Evolutionary conservation across 1,140 invertebrate species (phyloP).

Genomic region (Dreissena rostriformis): DNA sequence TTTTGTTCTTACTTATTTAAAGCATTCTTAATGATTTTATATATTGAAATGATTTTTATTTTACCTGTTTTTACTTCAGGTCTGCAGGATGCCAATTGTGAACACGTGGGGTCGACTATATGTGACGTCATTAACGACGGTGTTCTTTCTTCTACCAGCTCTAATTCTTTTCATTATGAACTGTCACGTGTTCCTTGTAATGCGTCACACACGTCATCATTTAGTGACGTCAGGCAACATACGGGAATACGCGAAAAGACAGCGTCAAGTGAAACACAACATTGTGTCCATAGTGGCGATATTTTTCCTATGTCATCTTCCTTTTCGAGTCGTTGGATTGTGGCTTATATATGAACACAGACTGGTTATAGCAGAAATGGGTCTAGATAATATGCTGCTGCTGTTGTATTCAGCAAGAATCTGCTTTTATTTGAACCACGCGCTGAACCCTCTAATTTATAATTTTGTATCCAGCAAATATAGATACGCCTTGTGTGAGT

Average conservation of each 20-base stretch:
- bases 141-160: background rate
- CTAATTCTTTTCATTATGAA: background rate
- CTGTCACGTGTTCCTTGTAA: background rate
- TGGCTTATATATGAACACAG: conserved; percentile 4
- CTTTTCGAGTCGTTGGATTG: background rate
- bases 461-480: conserved; percentile 4
- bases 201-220: background rate
- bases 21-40: no score
- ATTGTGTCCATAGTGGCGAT: background rate
- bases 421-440: conserved; percentile 3
- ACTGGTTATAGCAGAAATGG: background rate
- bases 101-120: no score
- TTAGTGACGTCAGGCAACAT: background rate
- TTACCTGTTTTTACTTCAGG: no score
- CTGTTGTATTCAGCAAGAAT: background rate
- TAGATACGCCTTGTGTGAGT: background rate
- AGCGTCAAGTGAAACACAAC: background rate
- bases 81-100: no score
- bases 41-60: no score
- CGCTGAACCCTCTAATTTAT: conserved; percentile 1
- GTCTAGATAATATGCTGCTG: background rate
- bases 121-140: no score
- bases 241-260: background rate
- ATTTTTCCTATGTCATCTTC: conserved; percentile 15
- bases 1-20: no score